Conservation (phyloP, 2,888 invertebrate genomes). For the Frankliniella fusca region DNA sequence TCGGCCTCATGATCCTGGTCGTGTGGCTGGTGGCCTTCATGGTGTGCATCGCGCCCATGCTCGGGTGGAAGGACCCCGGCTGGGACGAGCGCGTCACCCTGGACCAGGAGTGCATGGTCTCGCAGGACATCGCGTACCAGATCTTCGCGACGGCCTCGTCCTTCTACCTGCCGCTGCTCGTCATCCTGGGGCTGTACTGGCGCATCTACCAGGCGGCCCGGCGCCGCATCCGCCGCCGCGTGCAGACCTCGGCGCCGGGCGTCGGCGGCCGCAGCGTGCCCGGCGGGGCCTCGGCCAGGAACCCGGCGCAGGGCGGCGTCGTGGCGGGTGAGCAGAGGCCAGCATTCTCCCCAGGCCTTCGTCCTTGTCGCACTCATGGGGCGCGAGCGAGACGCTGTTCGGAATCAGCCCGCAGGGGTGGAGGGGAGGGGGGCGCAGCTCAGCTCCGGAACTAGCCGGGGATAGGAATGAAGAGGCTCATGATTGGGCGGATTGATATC, state of each 20-base stretch:
- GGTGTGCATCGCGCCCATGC: constrained; percentile 80
- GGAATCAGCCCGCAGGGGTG: too few species aligned
- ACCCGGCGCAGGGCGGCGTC: constrained; percentile 44
- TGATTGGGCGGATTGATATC: too few species aligned
- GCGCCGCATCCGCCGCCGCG: constrained; percentile 49
- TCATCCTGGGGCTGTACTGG: constrained; percentile 94
- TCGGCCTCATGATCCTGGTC: constrained; percentile 74
- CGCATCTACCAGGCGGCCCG: constrained; percentile 95
- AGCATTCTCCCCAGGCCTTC: too few species aligned
- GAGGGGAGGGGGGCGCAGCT: constrained; percentile 11
- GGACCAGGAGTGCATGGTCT: constrained; percentile 67
- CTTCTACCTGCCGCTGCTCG: constrained; percentile 91
- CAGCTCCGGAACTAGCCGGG: background rate
- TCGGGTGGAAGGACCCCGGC: constrained; percentile 74
- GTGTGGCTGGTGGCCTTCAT: constrained; percentile 80
- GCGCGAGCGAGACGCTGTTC: too few species aligned
- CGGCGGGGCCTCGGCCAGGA: constrained; percentile 34
- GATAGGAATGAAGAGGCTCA: too few species aligned
- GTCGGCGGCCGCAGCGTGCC: constrained; percentile 26
- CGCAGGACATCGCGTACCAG: constrained; percentile 76
- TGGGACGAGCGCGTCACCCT: constrained; percentile 57
- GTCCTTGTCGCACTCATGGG: too few species aligned
- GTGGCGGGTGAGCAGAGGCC: constrained; percentile 34
- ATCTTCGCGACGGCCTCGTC: constrained; percentile 93
- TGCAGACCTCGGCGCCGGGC: constrained; percentile 22